Base-by-base conservation (phyloP, 1,140 invertebrate genomes). In the Anastrepha obliqua region DNA sequence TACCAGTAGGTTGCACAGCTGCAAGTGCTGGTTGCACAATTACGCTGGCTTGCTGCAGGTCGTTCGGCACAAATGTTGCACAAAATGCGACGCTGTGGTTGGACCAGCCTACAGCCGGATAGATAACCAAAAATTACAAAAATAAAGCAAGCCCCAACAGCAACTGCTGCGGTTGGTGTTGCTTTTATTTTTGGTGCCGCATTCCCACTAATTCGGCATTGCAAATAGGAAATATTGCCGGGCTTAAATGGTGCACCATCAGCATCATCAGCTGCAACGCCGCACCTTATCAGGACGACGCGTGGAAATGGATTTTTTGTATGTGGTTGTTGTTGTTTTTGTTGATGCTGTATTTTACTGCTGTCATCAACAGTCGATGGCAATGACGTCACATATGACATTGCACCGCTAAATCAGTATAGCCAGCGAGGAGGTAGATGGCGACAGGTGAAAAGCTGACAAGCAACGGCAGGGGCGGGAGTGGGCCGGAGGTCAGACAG, bases 351-450 rank as follows among this genome's bases (percentile, higher is more conserved):
- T 62, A 17, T 62, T 9, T 20, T 81, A 9, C n/a, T 81, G 74
- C 47, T 81, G 74, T 81, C 74, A 81, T 81, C 74, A 81, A 81
- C 74, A 51, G 5, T 81, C 74, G 74, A 81, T 81, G n/a, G 39
- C 85, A 86, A 86, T 86, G 85, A 86, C 85, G 85, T 86, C 85
- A 86, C 62, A 86, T 65, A 62, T 86, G 85, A 65, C 85, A 86
- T 86, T 86, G 85, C 85, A 39, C 20, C 44, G 58, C 47, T 81
- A 20, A 55, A 81, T 2, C 74, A 7, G n/a, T 8, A 6, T 78
- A 2, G 51, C 29, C 51, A 6, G 47, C 11, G 47, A 2, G 70
- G 17, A 15, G 65, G 13, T 4, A 47, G 67, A 3, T 17, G 67
- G 13, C 39, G 67, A 39, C 42, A 55, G 74, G 74, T 81, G 47